These are phyloP conservation scores for Barnardius zonarius DNA, from an alignment of 2,113 vertebrate genomes.

Conservation along the genomic window DNA sequence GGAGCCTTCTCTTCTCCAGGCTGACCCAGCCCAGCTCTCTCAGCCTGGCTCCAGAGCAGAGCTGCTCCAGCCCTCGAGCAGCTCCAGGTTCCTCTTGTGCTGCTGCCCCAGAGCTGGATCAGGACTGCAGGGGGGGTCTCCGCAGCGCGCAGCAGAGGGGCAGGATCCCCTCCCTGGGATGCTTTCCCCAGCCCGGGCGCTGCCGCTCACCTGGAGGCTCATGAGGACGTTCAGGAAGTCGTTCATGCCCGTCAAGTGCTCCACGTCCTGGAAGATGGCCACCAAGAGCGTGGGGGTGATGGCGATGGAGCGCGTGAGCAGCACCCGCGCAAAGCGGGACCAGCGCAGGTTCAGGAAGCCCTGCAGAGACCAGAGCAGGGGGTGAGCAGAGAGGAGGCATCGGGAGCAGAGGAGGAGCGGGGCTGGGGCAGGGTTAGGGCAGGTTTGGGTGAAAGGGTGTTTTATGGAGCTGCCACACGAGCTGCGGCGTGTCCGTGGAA, in stretches of 20 bases:
- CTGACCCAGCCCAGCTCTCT: no score
- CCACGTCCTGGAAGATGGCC: slow-evolving; percentile 88
- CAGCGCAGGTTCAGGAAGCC: slow-evolving; percentile 93
- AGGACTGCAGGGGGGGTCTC: background rate
- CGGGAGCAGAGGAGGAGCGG: background rate
- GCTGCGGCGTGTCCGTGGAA: background rate
- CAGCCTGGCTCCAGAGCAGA: no score
- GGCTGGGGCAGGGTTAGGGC: background rate
- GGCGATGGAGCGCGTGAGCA: slow-evolving; percentile 89
- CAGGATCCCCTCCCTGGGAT: background rate
- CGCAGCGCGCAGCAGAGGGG: background rate
- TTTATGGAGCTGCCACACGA: background rate
- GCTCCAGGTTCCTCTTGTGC: background rate
- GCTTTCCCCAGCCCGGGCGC: fast-evolving
- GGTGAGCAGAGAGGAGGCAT: background rate
- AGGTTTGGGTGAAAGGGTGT: no score
- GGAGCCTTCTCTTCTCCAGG: no score
- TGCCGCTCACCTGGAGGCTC: slow-evolving; percentile 86
- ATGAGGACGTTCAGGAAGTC: slow-evolving; percentile 94
- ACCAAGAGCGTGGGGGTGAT: slow-evolving; percentile 89
- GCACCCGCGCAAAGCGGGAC: slow-evolving; percentile 89
- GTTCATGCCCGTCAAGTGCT: slow-evolving; percentile 90
- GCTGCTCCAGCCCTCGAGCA: background rate
- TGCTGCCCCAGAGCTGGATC: background rate
- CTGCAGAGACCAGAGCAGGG: slow-evolving; percentile 46